Evolutionary conservation across 2,113 vertebrate genomes (phyloP), one percentile per base, ranked within the genome.

Genomic region (Gobio gobio): DNA sequence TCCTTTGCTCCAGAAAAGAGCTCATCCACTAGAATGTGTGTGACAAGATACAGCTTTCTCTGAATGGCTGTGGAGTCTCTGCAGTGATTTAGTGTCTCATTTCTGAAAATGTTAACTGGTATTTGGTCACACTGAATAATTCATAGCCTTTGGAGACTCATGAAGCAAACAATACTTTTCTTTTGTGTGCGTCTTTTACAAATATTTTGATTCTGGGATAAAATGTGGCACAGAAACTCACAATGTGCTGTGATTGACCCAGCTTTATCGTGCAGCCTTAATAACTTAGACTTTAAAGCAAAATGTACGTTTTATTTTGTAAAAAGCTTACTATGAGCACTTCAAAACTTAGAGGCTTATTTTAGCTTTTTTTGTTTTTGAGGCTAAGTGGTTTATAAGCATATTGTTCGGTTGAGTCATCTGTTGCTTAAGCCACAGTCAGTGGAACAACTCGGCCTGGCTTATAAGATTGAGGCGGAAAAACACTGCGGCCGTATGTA

Each of bases 1-100:
- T 93, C 89, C 86, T 93, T 91, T 79, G 90, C 92, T 90, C 92
- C 92, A 91, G 92, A 92, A 87, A 87, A 84, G 78, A 89, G 92
- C 91, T 93, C 91, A 93, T 92, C 91, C 88, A 92, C 91, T 92
- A 91, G 73, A 86, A 89, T 86, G 86, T 91, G 88, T 87, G 74
- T 84, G 88, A 88, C 82, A 80, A 86, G 86, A 90, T 87, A 90
- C 74, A 92, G 90, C 90, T 91, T 87, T 87, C 66, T 86, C 83
- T 86, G 90, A 93, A 91, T 89, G 82, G 88, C 86, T 85, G 83
- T 77, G 85, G 82, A 51, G 86, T 29, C 61, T 61, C 82, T 82
- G 83, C 72, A 64, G 78, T 63, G 72, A n/a, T 85, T 88, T 85
- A 66, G 73, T 83, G 88, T 61, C 36, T 87, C 88, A 61, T 87